Conservation (phyloP, 2,797 vertebrate genomes). For the Periophthalmus magnuspinnatus region DNA sequence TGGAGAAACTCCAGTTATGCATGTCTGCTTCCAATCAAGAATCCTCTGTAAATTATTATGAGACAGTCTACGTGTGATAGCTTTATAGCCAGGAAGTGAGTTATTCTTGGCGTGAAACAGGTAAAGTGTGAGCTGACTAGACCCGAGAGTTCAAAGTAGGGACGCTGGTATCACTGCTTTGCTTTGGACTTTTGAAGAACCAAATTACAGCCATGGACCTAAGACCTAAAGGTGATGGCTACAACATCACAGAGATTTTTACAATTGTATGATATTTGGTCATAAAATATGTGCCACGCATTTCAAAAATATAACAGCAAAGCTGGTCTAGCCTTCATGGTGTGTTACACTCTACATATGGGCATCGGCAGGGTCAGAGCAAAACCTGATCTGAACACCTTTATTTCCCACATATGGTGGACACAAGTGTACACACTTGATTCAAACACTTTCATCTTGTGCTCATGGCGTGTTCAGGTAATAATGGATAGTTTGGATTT, state of each 20-base stretch:
- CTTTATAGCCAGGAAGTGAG: constrained; percentile 58
- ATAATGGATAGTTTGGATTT: not conserved
- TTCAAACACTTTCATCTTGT: not conserved
- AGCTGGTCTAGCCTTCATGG: constrained; percentile 1
- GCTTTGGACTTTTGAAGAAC: constrained; percentile 33
- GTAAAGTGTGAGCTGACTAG: constrained; percentile 48
- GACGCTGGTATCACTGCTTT: constrained; percentile 19
- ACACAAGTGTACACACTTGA: not conserved
- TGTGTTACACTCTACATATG: constrained; percentile 18
- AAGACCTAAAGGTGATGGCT: constrained; percentile 24
- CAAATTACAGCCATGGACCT: constrained; percentile 41
- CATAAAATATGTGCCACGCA: constrained; percentile 3
- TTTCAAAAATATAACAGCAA: constrained; percentile 24
- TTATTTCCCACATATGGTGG: not conserved
- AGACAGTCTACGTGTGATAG: constrained; percentile 50
- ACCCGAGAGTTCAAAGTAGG: constrained; percentile 36
- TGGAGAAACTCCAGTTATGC: constrained; percentile 54
- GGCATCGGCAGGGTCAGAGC: constrained; percentile 4
- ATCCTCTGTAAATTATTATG: constrained; percentile 50
- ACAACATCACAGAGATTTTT: constrained; percentile 29
- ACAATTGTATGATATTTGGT: constrained; percentile 24
- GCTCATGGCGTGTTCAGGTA: not conserved
- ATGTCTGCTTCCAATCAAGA: constrained; percentile 48
- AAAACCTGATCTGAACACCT: not conserved
- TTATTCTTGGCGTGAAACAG: constrained; percentile 56